Conservation (phyloP, 2,797 vertebrate genomes). For the Siniperca scherzeri region DNA sequence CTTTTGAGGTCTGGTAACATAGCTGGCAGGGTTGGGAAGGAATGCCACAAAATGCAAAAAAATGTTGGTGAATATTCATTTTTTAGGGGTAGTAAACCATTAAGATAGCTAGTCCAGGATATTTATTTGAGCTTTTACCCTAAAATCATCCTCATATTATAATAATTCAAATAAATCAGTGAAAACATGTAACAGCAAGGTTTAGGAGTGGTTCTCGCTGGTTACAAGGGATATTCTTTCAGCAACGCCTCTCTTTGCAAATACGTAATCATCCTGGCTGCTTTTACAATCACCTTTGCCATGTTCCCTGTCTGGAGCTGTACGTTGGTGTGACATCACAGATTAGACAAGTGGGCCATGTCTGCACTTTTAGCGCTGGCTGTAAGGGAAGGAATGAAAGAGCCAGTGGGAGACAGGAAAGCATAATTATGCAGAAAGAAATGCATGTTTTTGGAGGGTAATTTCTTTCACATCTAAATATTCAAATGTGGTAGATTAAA, state of each 20-base stretch:
- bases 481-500: neutral
- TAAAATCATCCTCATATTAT: neutral
- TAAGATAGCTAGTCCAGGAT: neutral
- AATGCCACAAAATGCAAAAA: neutral
- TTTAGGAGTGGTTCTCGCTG: neutral
- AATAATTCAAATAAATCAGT: neutral
- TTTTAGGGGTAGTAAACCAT: neutral
- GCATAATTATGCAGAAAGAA: neutral
- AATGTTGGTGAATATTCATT: neutral
- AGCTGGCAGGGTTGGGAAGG: neutral
- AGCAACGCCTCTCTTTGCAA: neutral
- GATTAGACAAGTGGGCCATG: conserved; percentile 31
- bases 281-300: conserved; percentile 34
- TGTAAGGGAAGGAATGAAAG: conserved; percentile 1
- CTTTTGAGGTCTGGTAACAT: neutral
- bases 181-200: neutral
- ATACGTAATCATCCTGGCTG: conserved; percentile 17
- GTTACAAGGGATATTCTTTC: neutral
- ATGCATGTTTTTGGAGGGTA: neutral
- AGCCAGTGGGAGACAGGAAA: neutral
- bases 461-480: neutral
- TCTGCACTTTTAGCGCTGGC: conserved; percentile 21
- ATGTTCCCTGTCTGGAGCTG: conserved; percentile 36
- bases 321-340: conserved; percentile 34
- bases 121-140: neutral